A percentile compares a stretch with the other conserved stretches of the same genome.
phyloP scores from a whole-genome alignment of 2,113 vertebrate species.

The Chrysemys picta region DNA sequence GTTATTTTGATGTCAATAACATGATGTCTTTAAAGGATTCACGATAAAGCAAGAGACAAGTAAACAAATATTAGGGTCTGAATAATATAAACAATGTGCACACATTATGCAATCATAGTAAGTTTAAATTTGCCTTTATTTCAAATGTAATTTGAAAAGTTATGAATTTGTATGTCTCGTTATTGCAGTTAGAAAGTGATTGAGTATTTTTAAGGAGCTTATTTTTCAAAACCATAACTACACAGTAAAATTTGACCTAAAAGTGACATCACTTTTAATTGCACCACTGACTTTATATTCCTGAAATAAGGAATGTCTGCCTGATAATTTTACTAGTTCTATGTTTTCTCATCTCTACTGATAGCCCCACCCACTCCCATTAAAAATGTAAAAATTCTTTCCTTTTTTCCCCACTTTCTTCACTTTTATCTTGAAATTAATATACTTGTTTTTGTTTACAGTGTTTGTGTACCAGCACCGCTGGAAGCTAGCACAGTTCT shows the following conservation, averaged over 20 bases:
- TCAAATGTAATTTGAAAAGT: background rate
- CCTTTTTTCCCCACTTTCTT: background rate
- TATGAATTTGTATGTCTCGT: fast-evolving
- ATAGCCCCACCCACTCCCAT: background rate
- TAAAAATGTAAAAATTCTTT: background rate
- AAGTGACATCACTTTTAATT: background rate
- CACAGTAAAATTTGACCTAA: background rate
- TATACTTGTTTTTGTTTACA: background rate
- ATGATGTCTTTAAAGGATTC: background rate
- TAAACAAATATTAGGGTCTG: background rate
- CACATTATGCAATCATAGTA: background rate
- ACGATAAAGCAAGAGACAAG: background rate
- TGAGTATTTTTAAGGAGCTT: background rate
- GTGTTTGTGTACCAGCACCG: background rate
- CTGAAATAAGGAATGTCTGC: background rate
- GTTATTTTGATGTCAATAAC: background rate
- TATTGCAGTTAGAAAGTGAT: background rate
- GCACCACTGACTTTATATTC: background rate
- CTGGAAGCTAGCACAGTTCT: background rate
- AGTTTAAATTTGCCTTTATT: background rate
- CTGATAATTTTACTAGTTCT: background rate
- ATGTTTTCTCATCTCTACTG: too few species aligned
- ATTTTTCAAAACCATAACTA: background rate
- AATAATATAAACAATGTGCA: background rate
- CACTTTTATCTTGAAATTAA: background rate